Evolutionary conservation across 2,113 vertebrate species (phyloP), one percentile per base, ranked within the genome.

Genomic region (Plestiodon gilberti): DNA sequence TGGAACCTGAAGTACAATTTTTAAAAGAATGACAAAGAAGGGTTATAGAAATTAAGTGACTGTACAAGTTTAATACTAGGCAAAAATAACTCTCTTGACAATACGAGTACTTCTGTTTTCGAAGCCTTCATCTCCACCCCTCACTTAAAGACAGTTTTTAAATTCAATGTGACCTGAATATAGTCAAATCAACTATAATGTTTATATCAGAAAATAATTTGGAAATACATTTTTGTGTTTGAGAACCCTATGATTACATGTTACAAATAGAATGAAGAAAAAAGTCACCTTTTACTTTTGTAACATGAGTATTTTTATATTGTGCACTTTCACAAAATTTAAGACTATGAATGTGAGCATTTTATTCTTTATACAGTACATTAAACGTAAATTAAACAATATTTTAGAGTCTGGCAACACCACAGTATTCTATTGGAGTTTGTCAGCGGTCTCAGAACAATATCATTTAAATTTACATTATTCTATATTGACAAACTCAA

Each of bases 1-100:
- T 1, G 99, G 98, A 76, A 99, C 99, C 99, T 99, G 88, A 52
- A 57, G 92, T 93, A n/a, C 89, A 89, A 89, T 78, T 90, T 82
- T 91, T 69, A 94, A 87, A 90, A 43, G 67, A 75, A 1, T 48
- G 38, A 35, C 57, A 84, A 35, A n/a, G n/a, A n/a, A n/a, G n/a
- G n/a, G n/a, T n/a, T n/a, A n/a, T n/a, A n/a, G n/a, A n/a, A n/a
- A n/a, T n/a, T n/a, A n/a, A n/a, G n/a, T 28, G 3, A 85, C 23
- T 40, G 20, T 69, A 7, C 15, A 15, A 28, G 28, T 67, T 57
- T 57, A 17, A 65, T 15, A 76, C 5, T 76, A 84, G 14, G 35
- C 6, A 43, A 48, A 62, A 43, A 48, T 62, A 14, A 17, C 48
- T 30, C 6, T 59, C 3, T 14, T 61, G 2, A 59, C 52, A 55